phyloP scores from a whole-genome alignment of 2,888 invertebrate species.

The Nowickia ferox region DNA sequence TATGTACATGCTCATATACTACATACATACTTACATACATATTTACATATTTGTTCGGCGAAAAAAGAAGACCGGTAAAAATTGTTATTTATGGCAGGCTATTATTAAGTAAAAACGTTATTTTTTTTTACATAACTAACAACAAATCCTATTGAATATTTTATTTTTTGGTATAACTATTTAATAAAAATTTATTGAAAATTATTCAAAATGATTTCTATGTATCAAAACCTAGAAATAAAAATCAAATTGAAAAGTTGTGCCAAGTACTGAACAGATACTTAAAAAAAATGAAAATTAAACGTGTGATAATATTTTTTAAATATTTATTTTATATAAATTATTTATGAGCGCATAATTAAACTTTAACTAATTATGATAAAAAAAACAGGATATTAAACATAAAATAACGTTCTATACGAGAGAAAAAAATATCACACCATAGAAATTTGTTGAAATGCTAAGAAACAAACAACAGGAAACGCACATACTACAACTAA shows the following conservation, averaged over 20 bases:
- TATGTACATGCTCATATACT: conserved; percentile 43
- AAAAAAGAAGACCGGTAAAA: conserved; percentile 28
- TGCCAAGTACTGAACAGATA: conserved; percentile 82
- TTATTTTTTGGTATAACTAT: conserved; percentile 51
- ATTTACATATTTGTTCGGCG: conserved; percentile 55
- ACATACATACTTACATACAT: conserved; percentile 1
- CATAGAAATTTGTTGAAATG: conserved; percentile 25
- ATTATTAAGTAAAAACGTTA: conserved; percentile 50
- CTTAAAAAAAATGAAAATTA: conserved; percentile 37
- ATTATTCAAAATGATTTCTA: conserved; percentile 25
- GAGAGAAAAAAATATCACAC: conserved; percentile 34
- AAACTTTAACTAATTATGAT: conserved; percentile 27
- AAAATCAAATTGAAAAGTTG: conserved; percentile 78
- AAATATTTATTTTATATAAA: conserved; percentile 76
- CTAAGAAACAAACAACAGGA: conserved; percentile 44
- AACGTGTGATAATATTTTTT: conserved; percentile 83
- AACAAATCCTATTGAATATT: conserved; percentile 23
- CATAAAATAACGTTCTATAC: conserved; percentile 7
- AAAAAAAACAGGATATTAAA: neutral
- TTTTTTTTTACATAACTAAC: conserved; percentile 33
- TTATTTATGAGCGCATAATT: conserved; percentile 56
- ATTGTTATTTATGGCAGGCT: conserved; percentile 69
- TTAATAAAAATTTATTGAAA: conserved; percentile 30
- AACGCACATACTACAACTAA: conserved; percentile 63
- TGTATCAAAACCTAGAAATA: conserved; percentile 37